Evolutionary conservation across 2,888 invertebrate species (phyloP), one percentile per base, ranked within the genome.

Genomic region (Calameuta idolon): DNA sequence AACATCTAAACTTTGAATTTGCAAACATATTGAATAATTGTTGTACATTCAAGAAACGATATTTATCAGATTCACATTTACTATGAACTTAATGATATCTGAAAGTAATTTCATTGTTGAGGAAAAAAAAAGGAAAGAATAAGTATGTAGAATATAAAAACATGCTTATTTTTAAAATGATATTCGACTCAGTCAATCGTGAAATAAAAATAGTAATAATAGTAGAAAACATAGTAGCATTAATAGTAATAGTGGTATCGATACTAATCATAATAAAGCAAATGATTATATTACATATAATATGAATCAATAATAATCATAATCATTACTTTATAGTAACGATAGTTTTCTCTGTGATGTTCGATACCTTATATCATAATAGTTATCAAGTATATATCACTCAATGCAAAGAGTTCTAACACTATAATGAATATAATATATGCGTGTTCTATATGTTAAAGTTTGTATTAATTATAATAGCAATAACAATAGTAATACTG

Each of bases 401-500:
- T 34, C 71, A 23, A 31, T 33, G 33, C 31, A 71, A 5, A 71
- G 12, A 33, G 23, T 71, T 11, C 12, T 34, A 71, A 31, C 33
- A 31, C 9, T 71, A 5, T 71, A 33, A 71, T 71, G 71, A 31
- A 33, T 34, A 31, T 15, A 71, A 31, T 12, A 33, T 71, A 71
- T 71, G 82, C 81, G 75, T 78, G 75, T 35, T 73, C 81, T 86
- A 84, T 83, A 75, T 11, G 80, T 85, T 77, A 80, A 83, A 83
- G 81, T 81, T 84, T 81, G 83, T 81, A 83, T 84, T 81, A 84
- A 79, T 76, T 81, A 55, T 55, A 69, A 82, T 83, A 83, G 82
- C 81, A 83, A 85, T 88, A 89, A 89, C 84, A 86, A 85, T 90
- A 90, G 85, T 91, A 91, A 91, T 91, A 91, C 91, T 90, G 90